Evolutionary conservation across 2,113 vertebrate genomes (phyloP).

Genomic region (Pollimyrus isidori): DNA sequence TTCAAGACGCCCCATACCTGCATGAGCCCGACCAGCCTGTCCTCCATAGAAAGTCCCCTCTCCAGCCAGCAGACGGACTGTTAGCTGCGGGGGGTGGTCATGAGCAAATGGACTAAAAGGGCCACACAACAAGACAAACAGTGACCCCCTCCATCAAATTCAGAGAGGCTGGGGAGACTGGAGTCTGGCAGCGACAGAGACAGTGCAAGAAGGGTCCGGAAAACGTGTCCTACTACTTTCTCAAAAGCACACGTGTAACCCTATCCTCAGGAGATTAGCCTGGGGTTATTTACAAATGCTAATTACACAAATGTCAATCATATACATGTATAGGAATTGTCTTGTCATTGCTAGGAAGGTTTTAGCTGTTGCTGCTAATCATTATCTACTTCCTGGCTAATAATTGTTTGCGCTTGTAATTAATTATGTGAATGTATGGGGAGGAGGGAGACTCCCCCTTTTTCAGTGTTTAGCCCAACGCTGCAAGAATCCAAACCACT

Average conservation of each 20-base stretch:
- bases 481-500: background rate
- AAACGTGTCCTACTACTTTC: background rate
- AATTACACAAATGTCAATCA: background rate
- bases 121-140: background rate
- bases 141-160: background rate
- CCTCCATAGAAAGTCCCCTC: conserved; percentile 59
- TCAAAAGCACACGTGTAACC: background rate
- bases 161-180: background rate
- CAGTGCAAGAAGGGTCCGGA: background rate
- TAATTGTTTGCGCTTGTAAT: conserved; percentile 19
- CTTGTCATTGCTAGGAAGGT: conserved; percentile 43
- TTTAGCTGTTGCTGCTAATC: conserved; percentile 64
- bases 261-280: too few species aligned
- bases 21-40: conserved; percentile 40
- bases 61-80: conserved; percentile 69
- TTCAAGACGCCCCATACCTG: conserved; percentile 54
- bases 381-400: conserved; percentile 36
- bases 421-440: conserved; percentile 23
- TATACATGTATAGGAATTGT: conserved; percentile 37
- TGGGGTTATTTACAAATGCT: background rate
- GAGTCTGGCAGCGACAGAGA: background rate
- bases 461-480: conserved; percentile 15
- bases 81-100: conserved; percentile 45
- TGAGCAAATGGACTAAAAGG: background rate
- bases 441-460: background rate